Conservation (phyloP, 1,140 invertebrate genomes). For the Ericerus pela region DNA sequence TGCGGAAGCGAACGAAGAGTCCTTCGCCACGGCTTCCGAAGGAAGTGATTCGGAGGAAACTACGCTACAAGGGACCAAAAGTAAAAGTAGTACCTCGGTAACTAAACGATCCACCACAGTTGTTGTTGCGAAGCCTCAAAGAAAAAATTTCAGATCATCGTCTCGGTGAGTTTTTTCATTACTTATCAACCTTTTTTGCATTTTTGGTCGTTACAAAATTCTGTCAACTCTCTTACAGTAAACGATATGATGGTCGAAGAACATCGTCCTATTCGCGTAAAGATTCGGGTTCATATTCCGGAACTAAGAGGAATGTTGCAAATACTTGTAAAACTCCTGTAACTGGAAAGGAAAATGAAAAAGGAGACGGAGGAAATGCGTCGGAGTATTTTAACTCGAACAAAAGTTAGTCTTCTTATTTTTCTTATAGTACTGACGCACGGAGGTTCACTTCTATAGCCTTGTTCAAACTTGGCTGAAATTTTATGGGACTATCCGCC, state of each 20-base stretch:
- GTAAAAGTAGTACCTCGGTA: not conserved
- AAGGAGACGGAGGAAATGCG: too few species aligned
- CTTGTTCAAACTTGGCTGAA: too few species aligned
- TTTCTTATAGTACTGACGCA: too few species aligned
- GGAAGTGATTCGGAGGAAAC: not conserved
- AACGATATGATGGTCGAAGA: not conserved
- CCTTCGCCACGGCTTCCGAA: not conserved
- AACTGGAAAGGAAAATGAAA: not conserved
- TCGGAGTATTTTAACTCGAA: too few species aligned
- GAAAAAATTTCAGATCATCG: not conserved
- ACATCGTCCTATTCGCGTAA: not conserved
- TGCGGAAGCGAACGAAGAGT: not conserved
- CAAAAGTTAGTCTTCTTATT: too few species aligned
- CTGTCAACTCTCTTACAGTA: not conserved
- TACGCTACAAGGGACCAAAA: not conserved
- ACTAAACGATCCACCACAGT: not conserved
- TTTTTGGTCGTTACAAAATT: too few species aligned
- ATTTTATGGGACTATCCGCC: too few species aligned
- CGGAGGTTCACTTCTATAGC: too few species aligned
- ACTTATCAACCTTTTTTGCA: too few species aligned
- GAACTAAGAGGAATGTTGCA: not conserved
- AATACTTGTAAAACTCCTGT: not conserved
- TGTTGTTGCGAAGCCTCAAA: not conserved
- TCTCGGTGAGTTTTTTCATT: not conserved
- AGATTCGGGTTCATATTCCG: not conserved